Percentiles rank a stretch among this genome's conserved stretches.
phyloP scores from a whole-genome alignment of 2,113 vertebrate genomes.

The Zapus hudsonius region DNA sequence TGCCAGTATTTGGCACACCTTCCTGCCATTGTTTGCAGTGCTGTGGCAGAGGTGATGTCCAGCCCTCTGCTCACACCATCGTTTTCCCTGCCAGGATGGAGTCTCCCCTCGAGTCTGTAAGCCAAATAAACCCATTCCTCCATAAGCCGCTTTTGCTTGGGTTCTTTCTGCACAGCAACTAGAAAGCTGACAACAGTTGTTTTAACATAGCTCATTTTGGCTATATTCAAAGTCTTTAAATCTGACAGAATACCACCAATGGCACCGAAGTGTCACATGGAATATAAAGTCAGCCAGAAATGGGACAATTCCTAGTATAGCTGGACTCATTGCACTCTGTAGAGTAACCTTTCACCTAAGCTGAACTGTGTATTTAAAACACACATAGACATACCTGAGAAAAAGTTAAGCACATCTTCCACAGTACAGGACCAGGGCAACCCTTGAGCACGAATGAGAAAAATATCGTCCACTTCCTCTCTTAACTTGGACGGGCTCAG shows the following conservation, averaged over 20 bases:
- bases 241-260: not conserved
- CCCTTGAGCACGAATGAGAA: conserved; percentile 92
- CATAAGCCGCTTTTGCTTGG: too few relatives aligned
- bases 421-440: conserved; percentile 92
- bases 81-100: too few relatives aligned
- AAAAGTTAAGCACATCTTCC: conserved; percentile 93
- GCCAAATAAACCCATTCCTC: too few relatives aligned
- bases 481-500: conserved; percentile 32
- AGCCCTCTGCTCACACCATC: too few relatives aligned
- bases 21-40: too few relatives aligned
- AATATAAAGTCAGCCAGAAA: not conserved
- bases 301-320: not conserved
- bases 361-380: conserved; percentile 28
- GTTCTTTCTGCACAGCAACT: too few relatives aligned
- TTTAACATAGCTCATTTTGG: conserved; percentile 6
- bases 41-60: too few relatives aligned
- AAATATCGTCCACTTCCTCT: conserved; percentile 83
- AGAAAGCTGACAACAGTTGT: too few relatives aligned
- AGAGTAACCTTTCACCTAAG: not conserved
- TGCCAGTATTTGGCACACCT: too few relatives aligned
- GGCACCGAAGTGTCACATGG: not conserved
- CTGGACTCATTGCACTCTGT: not conserved
- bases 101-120: too few relatives aligned
- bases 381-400: conserved; percentile 88
- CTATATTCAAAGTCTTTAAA: conserved; percentile 15